Evolutionary conservation across 2,888 invertebrate genomes (phyloP), one percentile per base, ranked within the genome.

Genomic region (Chrysina gloriosa): DNA sequence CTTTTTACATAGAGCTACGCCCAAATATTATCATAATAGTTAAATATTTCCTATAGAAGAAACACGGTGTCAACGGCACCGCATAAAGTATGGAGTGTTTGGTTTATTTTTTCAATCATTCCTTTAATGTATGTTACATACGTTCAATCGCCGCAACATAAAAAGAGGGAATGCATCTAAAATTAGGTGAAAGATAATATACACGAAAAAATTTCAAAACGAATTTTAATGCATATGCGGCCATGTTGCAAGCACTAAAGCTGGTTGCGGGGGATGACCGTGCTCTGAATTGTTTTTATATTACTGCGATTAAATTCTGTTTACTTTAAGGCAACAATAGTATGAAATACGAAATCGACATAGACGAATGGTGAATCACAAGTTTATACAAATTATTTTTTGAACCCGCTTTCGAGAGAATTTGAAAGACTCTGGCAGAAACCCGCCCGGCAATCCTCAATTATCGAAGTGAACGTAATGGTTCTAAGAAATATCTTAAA

Each of bases 71-170:
- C 58, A 58, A 58, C 58, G 23, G 42, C 25, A 23, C 27, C 58
- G 25, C 58, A 58, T 58, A 58, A 58, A 58, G 27, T 58, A 58
- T 23, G 14, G 50, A 56, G 56, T 36, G 25, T 14, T 42, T 14
- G 42, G 58, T 58, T 58, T 58, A 58, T 58, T 58, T 58, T 58
- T 25, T 58, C 16, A 58, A 58, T 58, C 25, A 42, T 42, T 42
- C 23, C 58, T 58, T 23, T 58, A 58, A 58, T 58, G 39, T 58
- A 39, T 19, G 56, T 34, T 52, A 29, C 52, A 29, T 29, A 52
- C 56, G 14, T n/a, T n/a, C n/a, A n/a, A n/a, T n/a, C n/a, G n/a
- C n/a, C n/a, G n/a, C n/a, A n/a, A n/a, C n/a, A n/a, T 21, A 36
- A 36, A 21, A 56, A 39, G 31, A 23, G 56, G 16, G 34, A 21